Base-by-base conservation (phyloP, 2,888 invertebrate genomes). In the Acanthoscelides obtectus region DNA sequence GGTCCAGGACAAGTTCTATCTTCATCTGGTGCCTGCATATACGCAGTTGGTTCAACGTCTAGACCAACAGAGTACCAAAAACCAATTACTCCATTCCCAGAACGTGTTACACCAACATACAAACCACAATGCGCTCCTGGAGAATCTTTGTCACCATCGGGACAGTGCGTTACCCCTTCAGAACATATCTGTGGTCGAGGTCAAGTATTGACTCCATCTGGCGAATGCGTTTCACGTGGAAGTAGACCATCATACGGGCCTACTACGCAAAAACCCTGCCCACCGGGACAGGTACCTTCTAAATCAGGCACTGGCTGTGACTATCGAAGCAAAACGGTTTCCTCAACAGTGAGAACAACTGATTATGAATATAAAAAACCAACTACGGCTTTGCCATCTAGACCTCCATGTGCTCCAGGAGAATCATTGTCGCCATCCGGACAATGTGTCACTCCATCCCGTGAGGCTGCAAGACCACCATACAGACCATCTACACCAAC, bases 401-500 rank as follows among this genome's bases (percentile, higher is more conserved):
- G 66, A 69, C 74, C 71, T 21, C 25, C 22, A 20, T 74, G 75
- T 72, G 69, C 66, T 25, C 70, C 69, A 19, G 73, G 74, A 12
- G 71, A 73, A 65, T 27, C 72, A 19, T 45, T 69, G 63, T 73
- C 72, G 2, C 22, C 69, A 2, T 20, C 64, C 8, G 75, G 76
- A 12, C 22, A 45, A 20, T 76, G 76, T 71, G 69, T 64, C 20
- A 70, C 72, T 72, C 72, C 75, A 20, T 22, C 69, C 22, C 22
- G 20, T 20, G 20, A 4, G n/a, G n/a, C 66, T 17, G 12, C 68
- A n/a, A 68, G 68, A 27, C 22, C 71, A 19, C 12, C 22, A 17
- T 20, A 66, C 20, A 70, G 70, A 64, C 66, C 67, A 66, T 72
- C 70, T 27, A 73, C 76, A 63, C 79, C 82, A 83, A 84, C 84